Percentiles rank a stretch among this genome's conserved stretches.
Evolutionary conservation across 2,797 vertebrate genomes (phyloP).

Genomic region (Eupleurogrammus muticus): DNA sequence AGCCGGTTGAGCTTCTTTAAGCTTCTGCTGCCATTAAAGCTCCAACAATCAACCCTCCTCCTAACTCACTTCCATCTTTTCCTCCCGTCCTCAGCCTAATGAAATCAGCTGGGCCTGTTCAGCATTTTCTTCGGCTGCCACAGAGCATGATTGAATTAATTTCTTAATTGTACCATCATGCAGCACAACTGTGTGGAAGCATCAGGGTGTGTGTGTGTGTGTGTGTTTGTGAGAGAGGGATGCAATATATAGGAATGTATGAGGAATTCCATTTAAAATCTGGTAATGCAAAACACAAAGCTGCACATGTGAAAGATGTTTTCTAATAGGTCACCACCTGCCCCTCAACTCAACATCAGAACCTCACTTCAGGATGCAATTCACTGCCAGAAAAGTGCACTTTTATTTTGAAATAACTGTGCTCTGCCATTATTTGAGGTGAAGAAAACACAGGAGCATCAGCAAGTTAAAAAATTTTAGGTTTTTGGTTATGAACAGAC

Average conservation of each 20-base stretch:
- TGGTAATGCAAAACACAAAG: accelerated
- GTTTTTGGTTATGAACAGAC: accelerated
- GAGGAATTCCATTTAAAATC: background rate
- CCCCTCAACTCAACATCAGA: conserved; percentile 15
- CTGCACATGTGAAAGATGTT: accelerated
- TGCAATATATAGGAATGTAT: background rate
- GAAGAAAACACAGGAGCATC: background rate
- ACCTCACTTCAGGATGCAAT: accelerated
- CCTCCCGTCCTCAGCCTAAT: no score
- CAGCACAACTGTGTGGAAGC: no score
- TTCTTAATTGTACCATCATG: no score
- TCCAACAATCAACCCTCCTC: no score
- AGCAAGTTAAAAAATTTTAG: no score
- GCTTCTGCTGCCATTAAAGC: no score
- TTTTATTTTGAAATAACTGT: background rate
- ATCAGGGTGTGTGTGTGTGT: background rate
- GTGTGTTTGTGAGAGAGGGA: background rate
- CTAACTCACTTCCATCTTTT: no score
- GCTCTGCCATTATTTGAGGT: no score
- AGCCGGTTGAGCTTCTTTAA: no score
- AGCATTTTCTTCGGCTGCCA: no score
- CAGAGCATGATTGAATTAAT: no score
- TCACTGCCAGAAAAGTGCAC: background rate
- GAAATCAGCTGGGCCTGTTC: no score
- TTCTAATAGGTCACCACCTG: accelerated